These are phyloP conservation scores for Chymomyza amoena DNA, from an alignment of 2,888 invertebrate genomes.

Conservation along the genomic window DNA sequence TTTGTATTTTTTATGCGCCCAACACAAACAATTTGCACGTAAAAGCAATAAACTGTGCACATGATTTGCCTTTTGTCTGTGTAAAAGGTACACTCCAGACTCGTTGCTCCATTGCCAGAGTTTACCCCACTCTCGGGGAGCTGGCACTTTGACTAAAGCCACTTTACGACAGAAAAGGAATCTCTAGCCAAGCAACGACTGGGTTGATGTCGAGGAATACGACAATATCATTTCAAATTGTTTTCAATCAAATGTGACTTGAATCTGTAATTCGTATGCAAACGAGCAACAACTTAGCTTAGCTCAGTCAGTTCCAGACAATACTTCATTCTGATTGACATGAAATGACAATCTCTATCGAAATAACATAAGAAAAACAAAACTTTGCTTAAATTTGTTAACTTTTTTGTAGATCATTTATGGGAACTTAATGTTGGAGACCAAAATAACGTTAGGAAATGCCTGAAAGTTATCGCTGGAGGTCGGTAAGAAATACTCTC, in stretches of 20 bases:
- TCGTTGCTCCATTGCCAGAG: background rate
- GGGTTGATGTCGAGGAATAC: slow-evolving; percentile 19
- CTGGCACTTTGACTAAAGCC: slow-evolving; percentile 40
- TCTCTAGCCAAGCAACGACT: slow-evolving; percentile 2
- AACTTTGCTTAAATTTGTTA: too few species aligned
- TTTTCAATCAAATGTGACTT: slow-evolving; percentile 72
- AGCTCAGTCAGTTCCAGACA: slow-evolving; percentile 22
- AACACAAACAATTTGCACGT: slow-evolving; percentile 68
- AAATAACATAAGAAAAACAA: too few species aligned
- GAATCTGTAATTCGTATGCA: slow-evolving; percentile 69
- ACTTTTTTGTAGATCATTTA: too few species aligned
- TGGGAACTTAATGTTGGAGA: too few species aligned
- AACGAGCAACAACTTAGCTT: slow-evolving; percentile 40
- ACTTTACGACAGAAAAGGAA: slow-evolving; percentile 23
- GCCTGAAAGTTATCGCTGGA: too few species aligned
- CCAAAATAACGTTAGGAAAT: too few species aligned
- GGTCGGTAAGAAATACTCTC: too few species aligned
- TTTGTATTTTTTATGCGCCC: slow-evolving; percentile 45
- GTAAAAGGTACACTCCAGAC: background rate
- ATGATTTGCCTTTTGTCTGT: slow-evolving; percentile 38
- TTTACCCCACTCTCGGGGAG: background rate
- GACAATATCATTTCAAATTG: slow-evolving; percentile 68
- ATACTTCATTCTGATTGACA: background rate
- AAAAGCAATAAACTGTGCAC: slow-evolving; percentile 64
- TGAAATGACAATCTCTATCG: background rate